Conservation (phyloP, 2,888 invertebrate species). For the Ptilodon capucinus region DNA sequence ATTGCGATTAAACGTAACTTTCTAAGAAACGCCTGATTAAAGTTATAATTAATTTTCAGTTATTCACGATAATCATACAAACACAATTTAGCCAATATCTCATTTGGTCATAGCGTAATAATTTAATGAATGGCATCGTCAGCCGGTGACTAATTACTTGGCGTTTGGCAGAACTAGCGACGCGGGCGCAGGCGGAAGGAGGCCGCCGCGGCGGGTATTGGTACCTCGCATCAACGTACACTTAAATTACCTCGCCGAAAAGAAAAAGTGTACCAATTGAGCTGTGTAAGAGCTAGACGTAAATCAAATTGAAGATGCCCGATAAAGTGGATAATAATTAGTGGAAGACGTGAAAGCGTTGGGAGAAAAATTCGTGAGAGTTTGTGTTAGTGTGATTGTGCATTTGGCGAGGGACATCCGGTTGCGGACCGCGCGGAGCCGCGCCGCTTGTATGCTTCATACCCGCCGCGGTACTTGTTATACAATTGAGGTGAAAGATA, state of each 20-base stretch:
- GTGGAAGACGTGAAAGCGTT: constrained; percentile 81
- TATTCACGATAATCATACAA: constrained; percentile 19
- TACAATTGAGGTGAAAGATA: background rate
- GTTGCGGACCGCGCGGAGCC: constrained; percentile 44
- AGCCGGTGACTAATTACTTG: constrained; percentile 36
- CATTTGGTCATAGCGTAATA: constrained; percentile 47
- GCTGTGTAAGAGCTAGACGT: constrained; percentile 76
- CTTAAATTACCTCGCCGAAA: constrained; percentile 69
- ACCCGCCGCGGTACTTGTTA: background rate
- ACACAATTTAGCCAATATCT: constrained; percentile 48
- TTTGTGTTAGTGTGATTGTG: constrained; percentile 79
- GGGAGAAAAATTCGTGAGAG: constrained; percentile 83
- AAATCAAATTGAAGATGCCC: constrained; percentile 83
- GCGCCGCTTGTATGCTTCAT: background rate
- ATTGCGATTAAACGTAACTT: background rate
- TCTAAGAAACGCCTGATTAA: background rate
- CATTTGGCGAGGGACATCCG: constrained; percentile 77
- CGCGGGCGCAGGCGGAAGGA: constrained; percentile 34
- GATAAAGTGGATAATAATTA: constrained; percentile 83
- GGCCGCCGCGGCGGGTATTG: constrained; percentile 45
- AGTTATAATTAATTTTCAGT: background rate
- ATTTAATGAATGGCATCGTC: constrained; percentile 33
- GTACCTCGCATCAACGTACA: constrained; percentile 45
- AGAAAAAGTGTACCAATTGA: constrained; percentile 80
- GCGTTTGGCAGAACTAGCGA: constrained; percentile 25